A percentile compares a stretch with the other conserved stretches of the same genome.
Evolutionary conservation across 2,888 invertebrate genomes (phyloP).

Genomic region (Hylaea fasciaria): DNA sequence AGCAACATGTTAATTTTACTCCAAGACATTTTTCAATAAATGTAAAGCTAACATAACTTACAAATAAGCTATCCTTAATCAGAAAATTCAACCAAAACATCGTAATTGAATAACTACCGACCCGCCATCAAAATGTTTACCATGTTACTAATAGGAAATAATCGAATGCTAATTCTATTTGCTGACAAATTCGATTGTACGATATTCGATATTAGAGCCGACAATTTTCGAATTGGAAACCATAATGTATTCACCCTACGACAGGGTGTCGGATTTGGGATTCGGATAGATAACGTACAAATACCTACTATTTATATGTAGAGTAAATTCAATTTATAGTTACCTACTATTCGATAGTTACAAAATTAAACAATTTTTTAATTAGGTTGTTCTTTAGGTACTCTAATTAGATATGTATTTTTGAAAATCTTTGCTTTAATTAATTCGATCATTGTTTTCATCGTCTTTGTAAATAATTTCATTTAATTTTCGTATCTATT

Average conservation of each 20-base stretch:
- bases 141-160: constrained; percentile 78
- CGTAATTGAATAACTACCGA: constrained; percentile 39
- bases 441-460: too few relatives aligned
- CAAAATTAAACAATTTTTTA: too few relatives aligned
- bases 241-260: constrained; percentile 78
- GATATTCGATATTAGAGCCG: constrained; percentile 73
- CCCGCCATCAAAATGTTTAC: constrained; percentile 55
- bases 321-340: too few relatives aligned
- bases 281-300: neutral
- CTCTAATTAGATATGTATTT: too few relatives aligned
- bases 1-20: too few relatives aligned
- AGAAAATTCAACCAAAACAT: constrained; percentile 20
- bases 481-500: too few relatives aligned
- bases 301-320: neutral
- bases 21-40: neutral
- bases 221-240: constrained; percentile 81
- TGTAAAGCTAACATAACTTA: neutral
- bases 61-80: constrained; percentile 1
- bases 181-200: constrained; percentile 71
- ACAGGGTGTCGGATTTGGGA: constrained; percentile 46
- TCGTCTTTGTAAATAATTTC: too few relatives aligned
- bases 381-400: too few relatives aligned
- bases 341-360: too few relatives aligned
- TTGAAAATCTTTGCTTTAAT: too few relatives aligned
- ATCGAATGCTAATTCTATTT: constrained; percentile 71